Evolutionary conservation across 2,797 vertebrate species (phyloP).

Genomic region (Gymnocypris eckloni): DNA sequence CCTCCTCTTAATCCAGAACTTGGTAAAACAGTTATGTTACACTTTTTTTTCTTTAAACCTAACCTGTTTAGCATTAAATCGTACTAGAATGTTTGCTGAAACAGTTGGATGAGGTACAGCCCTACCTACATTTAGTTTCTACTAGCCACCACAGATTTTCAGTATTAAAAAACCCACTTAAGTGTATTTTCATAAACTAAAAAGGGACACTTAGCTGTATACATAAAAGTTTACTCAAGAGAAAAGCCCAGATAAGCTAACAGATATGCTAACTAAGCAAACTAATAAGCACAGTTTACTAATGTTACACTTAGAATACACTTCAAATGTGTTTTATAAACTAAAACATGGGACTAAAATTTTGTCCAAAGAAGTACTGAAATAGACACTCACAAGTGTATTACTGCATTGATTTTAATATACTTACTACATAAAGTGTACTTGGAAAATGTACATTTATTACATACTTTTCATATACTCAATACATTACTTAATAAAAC

Average conservation of each 20-base stretch:
- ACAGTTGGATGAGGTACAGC: not conserved
- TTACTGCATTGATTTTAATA: too few species aligned
- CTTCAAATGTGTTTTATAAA: not conserved
- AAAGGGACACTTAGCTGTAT: not conserved
- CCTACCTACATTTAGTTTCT: too few species aligned
- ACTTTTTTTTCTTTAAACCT: not conserved
- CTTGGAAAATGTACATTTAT: too few species aligned
- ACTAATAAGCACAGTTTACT: not conserved
- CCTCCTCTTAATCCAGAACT: too few species aligned
- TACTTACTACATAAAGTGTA: too few species aligned
- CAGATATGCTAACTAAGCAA: too few species aligned
- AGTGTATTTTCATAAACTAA: not conserved
- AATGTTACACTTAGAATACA: not conserved
- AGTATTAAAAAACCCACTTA: too few species aligned
- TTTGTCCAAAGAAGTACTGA: not conserved
- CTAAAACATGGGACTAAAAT: not conserved
- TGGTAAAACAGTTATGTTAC: not conserved
- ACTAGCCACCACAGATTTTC: too few species aligned
- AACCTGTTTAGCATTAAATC: not conserved
- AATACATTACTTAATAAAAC: not conserved
- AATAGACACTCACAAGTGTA: too few species aligned
- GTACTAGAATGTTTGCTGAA: not conserved
- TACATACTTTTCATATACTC: too few species aligned
- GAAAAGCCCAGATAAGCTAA: not conserved
- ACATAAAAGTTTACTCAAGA: not conserved